A percentile compares a stretch with the other conserved stretches of the same genome.
phyloP scores from a whole-genome alignment of 2,797 vertebrate species.

The Mallotus villosus region DNA sequence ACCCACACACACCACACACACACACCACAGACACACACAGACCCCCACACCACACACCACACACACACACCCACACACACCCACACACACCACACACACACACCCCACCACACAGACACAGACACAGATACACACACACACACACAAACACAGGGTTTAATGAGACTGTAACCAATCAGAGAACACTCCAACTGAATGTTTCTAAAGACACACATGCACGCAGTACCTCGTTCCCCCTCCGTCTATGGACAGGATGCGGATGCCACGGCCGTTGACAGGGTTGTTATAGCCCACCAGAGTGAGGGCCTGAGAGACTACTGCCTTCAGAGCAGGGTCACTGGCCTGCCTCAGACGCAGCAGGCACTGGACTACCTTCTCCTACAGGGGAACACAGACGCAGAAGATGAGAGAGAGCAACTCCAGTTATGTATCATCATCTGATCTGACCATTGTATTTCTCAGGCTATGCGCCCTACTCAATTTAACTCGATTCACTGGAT shows the following conservation, averaged over 20 bases:
- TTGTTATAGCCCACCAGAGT: conserved; percentile 88
- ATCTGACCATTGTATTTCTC: not conserved
- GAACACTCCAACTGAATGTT: not conserved
- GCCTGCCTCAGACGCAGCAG: conserved; percentile 86
- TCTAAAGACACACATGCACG: not conserved
- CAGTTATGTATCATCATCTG: too few species aligned
- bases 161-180: not conserved
- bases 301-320: conserved; percentile 89
- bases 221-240: conserved; percentile 92
- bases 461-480: not conserved
- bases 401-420: too few species aligned
- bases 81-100: conserved; percentile 7
- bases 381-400: conserved; percentile 36
- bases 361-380: conserved; percentile 91
- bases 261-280: conserved; percentile 88
- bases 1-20: conserved; percentile 8
- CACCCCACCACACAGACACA: conserved; percentile 7
- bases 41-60: too few species aligned
- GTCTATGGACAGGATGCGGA: conserved; percentile 90
- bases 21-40: conserved; percentile 6
- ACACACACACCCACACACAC: conserved; percentile 10
- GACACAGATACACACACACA: not conserved
- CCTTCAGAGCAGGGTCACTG: conserved; percentile 85
- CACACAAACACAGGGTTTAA: conserved; percentile 7
- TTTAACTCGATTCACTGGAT: not conserved